Evolutionary conservation across 2,797 vertebrate species (phyloP).

Genomic region (Eupleurogrammus muticus): DNA sequence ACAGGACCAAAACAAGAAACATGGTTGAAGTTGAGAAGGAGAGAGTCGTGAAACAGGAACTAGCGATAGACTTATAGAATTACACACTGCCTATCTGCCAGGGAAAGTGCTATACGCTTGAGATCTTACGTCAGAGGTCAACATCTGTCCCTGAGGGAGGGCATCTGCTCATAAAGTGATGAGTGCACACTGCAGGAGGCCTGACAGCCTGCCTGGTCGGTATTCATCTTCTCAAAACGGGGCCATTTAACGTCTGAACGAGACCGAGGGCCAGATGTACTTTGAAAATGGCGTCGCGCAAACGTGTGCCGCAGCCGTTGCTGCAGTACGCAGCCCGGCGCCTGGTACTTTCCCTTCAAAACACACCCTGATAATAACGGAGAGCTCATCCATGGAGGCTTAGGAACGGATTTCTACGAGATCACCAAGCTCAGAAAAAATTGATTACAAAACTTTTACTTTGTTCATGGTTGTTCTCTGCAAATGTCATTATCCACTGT

Average conservation of each 20-base stretch:
- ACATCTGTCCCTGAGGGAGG: constrained; percentile 40
- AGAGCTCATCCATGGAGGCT: neutral
- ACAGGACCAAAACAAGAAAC: too few species aligned
- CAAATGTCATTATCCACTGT: too few species aligned
- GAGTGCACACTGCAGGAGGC: constrained; percentile 1
- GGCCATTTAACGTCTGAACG: neutral
- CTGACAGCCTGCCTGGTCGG: constrained; percentile 7
- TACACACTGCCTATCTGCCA: constrained; percentile 9
- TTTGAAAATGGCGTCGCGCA: neutral
- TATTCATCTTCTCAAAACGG: constrained; percentile 7
- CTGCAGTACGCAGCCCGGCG: too few species aligned
- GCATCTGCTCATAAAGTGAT: constrained; percentile 26
- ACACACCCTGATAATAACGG: neutral
- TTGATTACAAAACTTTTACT: neutral
- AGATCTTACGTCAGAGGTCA: constrained; percentile 44
- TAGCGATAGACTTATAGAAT: constrained; percentile 3
- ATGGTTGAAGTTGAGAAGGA: too few species aligned
- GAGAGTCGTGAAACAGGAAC: too few species aligned
- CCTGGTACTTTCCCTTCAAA: neutral
- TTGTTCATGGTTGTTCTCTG: neutral
- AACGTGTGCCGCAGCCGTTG: neutral
- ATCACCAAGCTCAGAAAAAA: neutral
- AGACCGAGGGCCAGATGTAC: neutral
- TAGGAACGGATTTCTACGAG: neutral
- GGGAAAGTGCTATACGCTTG: constrained; percentile 14